Percentiles rank a stretch among this genome's conserved stretches.
Evolutionary conservation across 2,888 invertebrate species (phyloP).

Genomic region (Teinopalpus imperialis): DNA sequence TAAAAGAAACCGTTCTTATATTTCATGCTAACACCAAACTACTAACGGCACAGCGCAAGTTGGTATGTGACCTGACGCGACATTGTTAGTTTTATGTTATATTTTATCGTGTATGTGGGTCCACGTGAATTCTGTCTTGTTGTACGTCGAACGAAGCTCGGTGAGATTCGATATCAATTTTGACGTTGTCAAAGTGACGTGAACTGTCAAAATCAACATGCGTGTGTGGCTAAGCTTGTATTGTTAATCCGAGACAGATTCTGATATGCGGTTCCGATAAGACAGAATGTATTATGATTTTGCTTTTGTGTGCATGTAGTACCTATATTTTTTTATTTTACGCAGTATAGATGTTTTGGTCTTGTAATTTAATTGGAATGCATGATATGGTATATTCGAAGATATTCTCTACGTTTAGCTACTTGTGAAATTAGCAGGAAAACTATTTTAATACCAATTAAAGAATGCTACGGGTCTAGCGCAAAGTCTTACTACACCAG

Average conservation of each 20-base stretch:
- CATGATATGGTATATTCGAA: neutral
- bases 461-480: too few species aligned
- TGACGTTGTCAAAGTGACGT: slow-evolving; percentile 5
- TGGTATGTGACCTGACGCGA: slow-evolving; percentile 57
- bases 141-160: slow-evolving; percentile 24
- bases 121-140: slow-evolving; percentile 40
- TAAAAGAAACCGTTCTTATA: slow-evolving; percentile 39
- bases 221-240: slow-evolving; percentile 17
- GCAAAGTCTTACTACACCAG: too few species aligned
- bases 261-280: slow-evolving; percentile 23
- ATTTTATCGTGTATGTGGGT: slow-evolving; percentile 15
- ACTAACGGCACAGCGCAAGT: slow-evolving; percentile 73
- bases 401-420: too few species aligned
- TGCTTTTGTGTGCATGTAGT: slow-evolving; percentile 24
- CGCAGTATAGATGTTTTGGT: neutral
- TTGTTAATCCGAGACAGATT: neutral
- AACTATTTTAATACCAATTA: too few species aligned
- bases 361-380: too few species aligned
- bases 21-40: slow-evolving; percentile 59
- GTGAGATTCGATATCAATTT: neutral
- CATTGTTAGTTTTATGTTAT: slow-evolving; percentile 20
- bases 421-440: too few species aligned
- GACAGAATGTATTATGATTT: slow-evolving; percentile 31
- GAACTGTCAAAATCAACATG: slow-evolving; percentile 23
- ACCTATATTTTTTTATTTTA: slow-evolving; percentile 1